These are phyloP conservation scores for Actias luna DNA, from an alignment of 2,888 invertebrate species.

Conservation along the genomic window DNA sequence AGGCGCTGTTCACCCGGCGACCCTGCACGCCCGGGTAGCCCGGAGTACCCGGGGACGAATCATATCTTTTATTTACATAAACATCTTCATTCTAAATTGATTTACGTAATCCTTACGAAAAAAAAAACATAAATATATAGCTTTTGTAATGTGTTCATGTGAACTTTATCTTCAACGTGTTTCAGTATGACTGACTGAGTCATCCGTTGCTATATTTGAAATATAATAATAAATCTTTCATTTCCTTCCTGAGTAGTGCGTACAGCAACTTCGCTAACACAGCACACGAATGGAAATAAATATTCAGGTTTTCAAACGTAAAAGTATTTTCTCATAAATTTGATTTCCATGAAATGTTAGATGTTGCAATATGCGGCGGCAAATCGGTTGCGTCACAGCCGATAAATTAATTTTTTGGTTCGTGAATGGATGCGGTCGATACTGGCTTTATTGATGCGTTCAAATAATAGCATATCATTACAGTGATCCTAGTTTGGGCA, in stretches of 20 bases:
- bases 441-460: not conserved
- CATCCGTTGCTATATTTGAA: not conserved
- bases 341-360: not conserved
- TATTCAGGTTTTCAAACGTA: not conserved
- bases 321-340: not conserved
- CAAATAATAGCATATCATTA: not conserved
- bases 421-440: no score
- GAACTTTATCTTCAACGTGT: not conserved
- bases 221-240: conserved; percentile 1
- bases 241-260: not conserved
- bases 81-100: not conserved
- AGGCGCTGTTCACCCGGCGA: not conserved
- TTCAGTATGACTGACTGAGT: not conserved
- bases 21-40: not conserved
- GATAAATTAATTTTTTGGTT: not conserved
- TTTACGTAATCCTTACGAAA: not conserved
- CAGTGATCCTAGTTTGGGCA: no score
- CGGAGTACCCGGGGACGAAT: not conserved
- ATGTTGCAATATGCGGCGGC: not conserved
- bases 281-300: not conserved
- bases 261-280: not conserved
- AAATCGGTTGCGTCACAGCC: not conserved
- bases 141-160: not conserved
- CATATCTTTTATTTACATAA: not conserved
- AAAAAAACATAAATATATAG: not conserved